phyloP scores from a whole-genome alignment of 1,140 invertebrate genomes.

The Achatina immaculata region DNA sequence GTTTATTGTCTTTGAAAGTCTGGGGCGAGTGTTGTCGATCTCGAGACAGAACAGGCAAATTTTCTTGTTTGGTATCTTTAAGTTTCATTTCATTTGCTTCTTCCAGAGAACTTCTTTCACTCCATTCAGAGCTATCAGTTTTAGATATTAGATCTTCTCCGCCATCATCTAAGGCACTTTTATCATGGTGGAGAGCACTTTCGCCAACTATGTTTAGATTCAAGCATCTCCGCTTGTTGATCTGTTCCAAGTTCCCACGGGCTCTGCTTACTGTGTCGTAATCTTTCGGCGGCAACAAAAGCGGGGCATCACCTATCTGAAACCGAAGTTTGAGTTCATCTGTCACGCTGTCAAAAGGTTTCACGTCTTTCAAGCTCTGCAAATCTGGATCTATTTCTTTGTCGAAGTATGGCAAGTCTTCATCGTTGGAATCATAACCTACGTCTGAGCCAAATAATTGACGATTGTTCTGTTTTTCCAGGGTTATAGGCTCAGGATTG shows the following conservation, averaged over 20 bases:
- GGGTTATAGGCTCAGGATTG: conserved; percentile 37
- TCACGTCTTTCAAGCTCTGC: conserved; percentile 73
- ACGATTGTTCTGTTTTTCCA: conserved; percentile 52
- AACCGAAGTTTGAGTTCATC: conserved; percentile 88
- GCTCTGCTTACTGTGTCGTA: conserved; percentile 86
- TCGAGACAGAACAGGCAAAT: not conserved
- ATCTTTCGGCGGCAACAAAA: conserved; percentile 90
- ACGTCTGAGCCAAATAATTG: conserved; percentile 47
- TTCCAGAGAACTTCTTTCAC: not conserved
- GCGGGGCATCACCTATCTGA: conserved; percentile 75
- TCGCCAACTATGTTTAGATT: conserved; percentile 36
- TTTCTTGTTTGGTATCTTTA: not conserved
- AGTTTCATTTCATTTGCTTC: not conserved
- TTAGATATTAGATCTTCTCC: conserved; percentile 52
- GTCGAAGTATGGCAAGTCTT: conserved; percentile 48
- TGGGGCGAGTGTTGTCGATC: not conserved
- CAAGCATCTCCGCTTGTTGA: conserved; percentile 36
- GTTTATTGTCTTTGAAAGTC: not conserved
- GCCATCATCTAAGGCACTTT: conserved; percentile 55
- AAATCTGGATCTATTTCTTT: conserved; percentile 61
- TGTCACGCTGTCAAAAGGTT: conserved; percentile 90
- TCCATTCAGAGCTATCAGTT: not conserved
- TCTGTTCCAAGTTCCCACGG: conserved; percentile 37
- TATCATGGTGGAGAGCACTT: not conserved
- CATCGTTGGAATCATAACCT: conserved; percentile 54